Evolutionary conservation across 1,140 invertebrate genomes (phyloP), one percentile per base, ranked within the genome.

Genomic region (Prorops nasuta): DNA sequence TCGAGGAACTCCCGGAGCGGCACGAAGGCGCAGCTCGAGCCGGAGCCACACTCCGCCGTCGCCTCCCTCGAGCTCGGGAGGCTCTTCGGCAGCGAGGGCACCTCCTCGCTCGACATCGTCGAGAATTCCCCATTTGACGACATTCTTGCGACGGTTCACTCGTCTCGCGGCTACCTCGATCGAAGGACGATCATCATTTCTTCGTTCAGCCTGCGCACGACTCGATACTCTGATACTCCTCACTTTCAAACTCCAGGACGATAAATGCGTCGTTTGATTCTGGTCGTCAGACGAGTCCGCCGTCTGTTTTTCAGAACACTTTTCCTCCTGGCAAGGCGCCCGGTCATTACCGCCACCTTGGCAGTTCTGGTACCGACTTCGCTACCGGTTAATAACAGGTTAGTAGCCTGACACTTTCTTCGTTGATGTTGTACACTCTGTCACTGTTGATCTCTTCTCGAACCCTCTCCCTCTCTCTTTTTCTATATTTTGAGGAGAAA

Each of bases 61-160:
- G 75, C 70, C 49, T 77, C 74, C 42, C 72, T 62, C 8, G 75
- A 77, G 40, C 72, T 76, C 0, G 75, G 74, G 53, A 76, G 41
- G 8, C 72, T 75, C 45, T 74, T 77, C 7, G 74, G 72, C 55
- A 75, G 47, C 10, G 73, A 75, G 3, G 72, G 69, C 41, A 68
- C 56, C 47, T 77, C 75, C 18, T 69, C 72, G 54, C 75, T 77
- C 18, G 72, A 77, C 60, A 77, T 70, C 12, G 75, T 76, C 49
- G 72, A 77, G 54, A 76, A 77, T 52, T 77, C 74, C 31, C 74
- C 67, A 60, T 74, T 74, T 44, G 72, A 76, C 53, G 72, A 77
- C 72, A 74, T 74, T 49, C 58, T 65, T 18, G 3, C n/a, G n/a
- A n/a, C n/a, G n/a, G n/a, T 15, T 37, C 40, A 3, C 17, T 20